These are phyloP conservation scores for Aphyosemion australe DNA, from an alignment of 2,113 vertebrate genomes.

Conservation along the genomic window DNA sequence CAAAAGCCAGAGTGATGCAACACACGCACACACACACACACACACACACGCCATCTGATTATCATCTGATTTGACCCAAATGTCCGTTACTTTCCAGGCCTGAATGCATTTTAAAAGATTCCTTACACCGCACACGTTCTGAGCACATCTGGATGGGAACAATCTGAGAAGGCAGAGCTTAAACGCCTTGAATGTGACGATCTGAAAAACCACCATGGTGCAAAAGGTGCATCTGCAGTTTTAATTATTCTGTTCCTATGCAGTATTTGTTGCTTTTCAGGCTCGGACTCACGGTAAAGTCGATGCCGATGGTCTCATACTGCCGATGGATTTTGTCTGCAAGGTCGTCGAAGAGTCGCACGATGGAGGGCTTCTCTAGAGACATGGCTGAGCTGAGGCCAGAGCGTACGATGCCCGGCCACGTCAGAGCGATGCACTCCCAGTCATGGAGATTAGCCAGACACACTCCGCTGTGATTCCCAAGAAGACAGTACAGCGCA, in stretches of 20 bases:
- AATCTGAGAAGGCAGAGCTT: too few species aligned
- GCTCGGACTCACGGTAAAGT: constrained; percentile 86
- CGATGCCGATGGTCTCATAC: constrained; percentile 93
- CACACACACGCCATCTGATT: too few species aligned
- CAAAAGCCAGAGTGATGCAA: too few species aligned
- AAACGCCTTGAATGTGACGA: too few species aligned
- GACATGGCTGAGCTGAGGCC: constrained; percentile 96
- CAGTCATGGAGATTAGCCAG: constrained; percentile 96
- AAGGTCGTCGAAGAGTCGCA: constrained; percentile 94
- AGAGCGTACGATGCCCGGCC: constrained; percentile 93
- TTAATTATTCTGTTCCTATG: too few species aligned
- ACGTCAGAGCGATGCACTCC: constrained; percentile 93
- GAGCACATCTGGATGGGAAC: too few species aligned
- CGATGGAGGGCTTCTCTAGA: constrained; percentile 95
- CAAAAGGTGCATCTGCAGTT: too few species aligned
- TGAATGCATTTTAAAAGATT: background rate
- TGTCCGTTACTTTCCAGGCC: background rate
- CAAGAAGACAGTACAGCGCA: constrained; percentile 96
- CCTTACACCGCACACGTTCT: too few species aligned
- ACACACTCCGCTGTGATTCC: constrained; percentile 91
- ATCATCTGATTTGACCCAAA: too few species aligned
- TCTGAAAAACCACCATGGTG: too few species aligned
- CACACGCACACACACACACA: too few species aligned
- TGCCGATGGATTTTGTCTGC: constrained; percentile 97
- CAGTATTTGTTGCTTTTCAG: background rate